Conservation (phyloP, 2,888 invertebrate species). For the Heliconius aoede region DNA sequence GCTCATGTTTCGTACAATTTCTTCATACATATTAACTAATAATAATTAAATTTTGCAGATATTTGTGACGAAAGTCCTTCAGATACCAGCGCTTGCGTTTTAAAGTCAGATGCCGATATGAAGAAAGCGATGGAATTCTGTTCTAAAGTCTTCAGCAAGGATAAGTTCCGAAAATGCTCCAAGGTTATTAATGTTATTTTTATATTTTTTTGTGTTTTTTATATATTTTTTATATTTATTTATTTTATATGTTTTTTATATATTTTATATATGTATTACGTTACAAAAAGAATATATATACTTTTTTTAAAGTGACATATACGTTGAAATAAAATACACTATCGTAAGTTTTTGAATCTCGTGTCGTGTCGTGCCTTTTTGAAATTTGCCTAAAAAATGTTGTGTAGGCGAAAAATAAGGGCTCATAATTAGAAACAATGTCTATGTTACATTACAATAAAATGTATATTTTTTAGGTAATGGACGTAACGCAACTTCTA, state of each 20-base stretch:
- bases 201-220: not conserved
- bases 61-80: conserved; percentile 81
- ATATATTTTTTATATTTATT: too few relatives aligned
- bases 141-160: conserved; percentile 84
- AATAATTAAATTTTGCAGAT: conserved; percentile 63
- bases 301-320: too few relatives aligned
- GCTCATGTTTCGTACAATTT: not conserved
- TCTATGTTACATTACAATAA: too few relatives aligned
- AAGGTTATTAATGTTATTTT: conserved; percentile 60
- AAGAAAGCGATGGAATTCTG: conserved; percentile 85
- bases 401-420: too few relatives aligned
- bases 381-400: too few relatives aligned
- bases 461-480: conserved; percentile 66
- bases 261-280: too few relatives aligned
- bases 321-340: too few relatives aligned
- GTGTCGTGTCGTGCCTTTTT: too few relatives aligned
- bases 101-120: conserved; percentile 62
- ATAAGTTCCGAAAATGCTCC: conserved; percentile 86
- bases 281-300: too few relatives aligned
- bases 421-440: too few relatives aligned
- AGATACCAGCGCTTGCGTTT: conserved; percentile 78
- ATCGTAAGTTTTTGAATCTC: too few relatives aligned
- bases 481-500: conserved; percentile 86
- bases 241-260: too few relatives aligned
- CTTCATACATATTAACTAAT: not conserved